Evolutionary conservation across 35 echinoderm and acorn worm species (phyloP).

Genomic region (Heliocidaris erythrogramma): DNA sequence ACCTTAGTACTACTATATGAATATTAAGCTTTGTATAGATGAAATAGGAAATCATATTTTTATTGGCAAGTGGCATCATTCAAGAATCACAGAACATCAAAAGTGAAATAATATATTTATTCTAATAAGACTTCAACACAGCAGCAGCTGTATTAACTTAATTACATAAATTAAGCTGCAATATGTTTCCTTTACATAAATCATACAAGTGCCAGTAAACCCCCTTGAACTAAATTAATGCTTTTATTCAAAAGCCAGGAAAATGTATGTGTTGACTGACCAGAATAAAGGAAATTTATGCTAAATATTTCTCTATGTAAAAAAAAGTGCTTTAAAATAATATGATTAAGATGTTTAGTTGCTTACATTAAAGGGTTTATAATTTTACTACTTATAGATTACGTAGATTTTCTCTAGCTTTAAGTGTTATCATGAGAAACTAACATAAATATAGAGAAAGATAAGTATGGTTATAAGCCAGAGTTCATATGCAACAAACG

Average conservation of each 20-base stretch:
- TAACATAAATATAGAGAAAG: too few species aligned
- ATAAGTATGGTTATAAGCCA: too few species aligned
- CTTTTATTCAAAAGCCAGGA: background rate
- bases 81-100: background rate
- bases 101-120: background rate
- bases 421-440: too few species aligned
- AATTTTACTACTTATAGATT: too few species aligned
- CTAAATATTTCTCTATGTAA: background rate
- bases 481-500: too few species aligned
- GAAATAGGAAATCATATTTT: background rate
- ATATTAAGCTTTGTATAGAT: background rate
- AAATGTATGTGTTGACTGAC: background rate
- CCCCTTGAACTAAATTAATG: background rate
- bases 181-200: background rate
- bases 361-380: too few species aligned
- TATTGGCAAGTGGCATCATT: background rate
- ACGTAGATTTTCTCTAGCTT: too few species aligned
- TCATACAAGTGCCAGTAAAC: background rate
- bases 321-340: background rate
- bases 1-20: background rate
- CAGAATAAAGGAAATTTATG: background rate
- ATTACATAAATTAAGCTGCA: background rate
- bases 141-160: background rate
- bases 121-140: background rate
- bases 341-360: background rate